These are phyloP conservation scores for Drosophila setosimentum DNA, from an alignment of 2,888 invertebrate genomes.

Conservation along the genomic window DNA sequence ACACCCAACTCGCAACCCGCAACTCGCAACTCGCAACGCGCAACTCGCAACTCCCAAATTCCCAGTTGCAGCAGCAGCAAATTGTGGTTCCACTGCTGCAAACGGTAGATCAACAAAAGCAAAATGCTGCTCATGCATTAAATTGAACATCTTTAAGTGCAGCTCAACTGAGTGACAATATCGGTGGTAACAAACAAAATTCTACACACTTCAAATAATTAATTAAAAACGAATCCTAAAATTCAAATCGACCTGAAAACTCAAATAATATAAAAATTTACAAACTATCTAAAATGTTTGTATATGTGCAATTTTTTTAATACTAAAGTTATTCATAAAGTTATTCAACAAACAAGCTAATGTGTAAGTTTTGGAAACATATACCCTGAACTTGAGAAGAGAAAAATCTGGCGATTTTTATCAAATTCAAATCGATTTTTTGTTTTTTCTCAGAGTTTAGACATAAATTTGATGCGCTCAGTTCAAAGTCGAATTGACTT, in stretches of 20 bases:
- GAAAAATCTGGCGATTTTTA: too few species aligned
- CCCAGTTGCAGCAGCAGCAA: constrained; percentile 16
- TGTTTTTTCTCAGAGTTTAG: background rate
- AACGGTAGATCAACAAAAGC: background rate
- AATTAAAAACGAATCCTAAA: too few species aligned
- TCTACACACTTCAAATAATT: too few species aligned
- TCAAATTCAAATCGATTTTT: background rate
- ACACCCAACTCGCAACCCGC: constrained; percentile 1
- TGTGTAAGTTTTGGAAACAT: background rate
- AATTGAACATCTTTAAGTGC: background rate
- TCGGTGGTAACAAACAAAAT: too few species aligned
- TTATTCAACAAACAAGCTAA: background rate
- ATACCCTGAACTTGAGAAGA: too few species aligned
- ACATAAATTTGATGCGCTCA: background rate
- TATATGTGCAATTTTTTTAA: background rate
- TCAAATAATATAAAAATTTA: background rate
- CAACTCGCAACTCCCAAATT: background rate
- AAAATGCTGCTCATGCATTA: constrained; percentile 2
- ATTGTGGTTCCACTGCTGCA: constrained; percentile 3
- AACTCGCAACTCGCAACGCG: too few species aligned
- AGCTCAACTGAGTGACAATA: background rate
- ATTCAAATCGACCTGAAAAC: background rate
- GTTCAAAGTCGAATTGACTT: background rate
- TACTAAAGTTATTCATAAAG: background rate
- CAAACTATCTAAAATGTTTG: background rate